Evolutionary conservation across 2,888 invertebrate genomes (phyloP).

Genomic region (Ariolimax columbianus): DNA sequence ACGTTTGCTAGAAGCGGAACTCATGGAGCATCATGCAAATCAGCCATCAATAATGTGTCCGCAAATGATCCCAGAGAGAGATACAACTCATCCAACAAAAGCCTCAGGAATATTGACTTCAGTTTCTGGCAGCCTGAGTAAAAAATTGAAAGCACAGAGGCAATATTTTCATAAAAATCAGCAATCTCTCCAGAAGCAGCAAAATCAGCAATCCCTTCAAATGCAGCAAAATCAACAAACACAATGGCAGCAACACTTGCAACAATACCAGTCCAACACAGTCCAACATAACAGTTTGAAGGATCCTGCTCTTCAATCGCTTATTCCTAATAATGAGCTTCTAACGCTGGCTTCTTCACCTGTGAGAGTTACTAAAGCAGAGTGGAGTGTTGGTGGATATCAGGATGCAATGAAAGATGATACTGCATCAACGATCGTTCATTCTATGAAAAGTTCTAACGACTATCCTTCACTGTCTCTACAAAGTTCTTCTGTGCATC

Average conservation of each 20-base stretch:
- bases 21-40: neutral
- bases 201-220: neutral
- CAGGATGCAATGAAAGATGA: neutral
- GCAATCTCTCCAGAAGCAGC: constrained; percentile 9
- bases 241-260: neutral
- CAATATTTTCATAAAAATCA: constrained; percentile 25
- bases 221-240: neutral
- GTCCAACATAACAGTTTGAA: neutral
- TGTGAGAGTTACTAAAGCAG: constrained; percentile 22
- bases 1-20: constrained; percentile 53
- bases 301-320: neutral
- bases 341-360: neutral
- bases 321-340: neutral
- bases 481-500: neutral
- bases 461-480: neutral
- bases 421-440: neutral
- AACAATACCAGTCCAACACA: neutral
- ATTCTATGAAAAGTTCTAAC: neutral
- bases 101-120: neutral
- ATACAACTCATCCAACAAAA: neutral
- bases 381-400: constrained; percentile 15
- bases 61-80: constrained; percentile 48
- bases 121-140: constrained; percentile 3
- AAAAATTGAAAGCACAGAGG: constrained; percentile 31
- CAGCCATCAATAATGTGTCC: constrained; percentile 12